phyloP scores from a whole-genome alignment of 1,140 invertebrate genomes.

The Phocides pigmalion region DNA sequence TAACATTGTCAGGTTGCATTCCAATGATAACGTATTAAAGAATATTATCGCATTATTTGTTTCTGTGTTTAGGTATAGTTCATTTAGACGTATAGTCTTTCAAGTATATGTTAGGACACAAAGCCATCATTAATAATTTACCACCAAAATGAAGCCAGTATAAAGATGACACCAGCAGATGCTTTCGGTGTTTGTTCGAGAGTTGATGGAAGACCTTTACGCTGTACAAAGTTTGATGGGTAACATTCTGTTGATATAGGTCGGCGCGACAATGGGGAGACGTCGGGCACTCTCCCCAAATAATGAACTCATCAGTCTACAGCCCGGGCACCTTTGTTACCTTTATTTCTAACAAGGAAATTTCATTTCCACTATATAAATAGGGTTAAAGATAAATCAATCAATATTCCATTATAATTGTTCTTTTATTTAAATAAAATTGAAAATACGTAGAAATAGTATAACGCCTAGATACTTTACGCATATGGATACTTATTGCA shows the following conservation, averaged over 20 bases:
- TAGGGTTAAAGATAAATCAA: too few species aligned
- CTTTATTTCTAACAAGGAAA: conserved; percentile 51
- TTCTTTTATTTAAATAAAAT: too few species aligned
- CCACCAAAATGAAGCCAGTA: background rate
- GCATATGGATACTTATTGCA: too few species aligned
- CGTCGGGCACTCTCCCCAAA: conserved; percentile 40
- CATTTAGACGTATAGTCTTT: too few species aligned
- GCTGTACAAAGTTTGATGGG: conserved; percentile 27
- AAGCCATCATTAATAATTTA: background rate
- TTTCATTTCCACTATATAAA: background rate
- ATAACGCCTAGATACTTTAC: too few species aligned
- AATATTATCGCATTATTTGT: too few species aligned
- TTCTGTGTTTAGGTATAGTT: too few species aligned
- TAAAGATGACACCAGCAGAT: background rate
- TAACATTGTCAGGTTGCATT: too few species aligned
- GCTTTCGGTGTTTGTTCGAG: background rate
- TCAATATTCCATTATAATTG: too few species aligned
- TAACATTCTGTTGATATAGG: conserved; percentile 54
- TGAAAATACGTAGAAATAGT: too few species aligned
- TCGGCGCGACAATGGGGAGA: conserved; percentile 39
- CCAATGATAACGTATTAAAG: too few species aligned
- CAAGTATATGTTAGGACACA: too few species aligned
- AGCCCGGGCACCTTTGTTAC: conserved; percentile 43
- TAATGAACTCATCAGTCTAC: conserved; percentile 57
- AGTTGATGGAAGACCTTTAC: conserved; percentile 41